Evolutionary conservation across 2,888 invertebrate species (phyloP), one percentile per base, ranked within the genome.

Genomic region (Hesperia comma): DNA sequence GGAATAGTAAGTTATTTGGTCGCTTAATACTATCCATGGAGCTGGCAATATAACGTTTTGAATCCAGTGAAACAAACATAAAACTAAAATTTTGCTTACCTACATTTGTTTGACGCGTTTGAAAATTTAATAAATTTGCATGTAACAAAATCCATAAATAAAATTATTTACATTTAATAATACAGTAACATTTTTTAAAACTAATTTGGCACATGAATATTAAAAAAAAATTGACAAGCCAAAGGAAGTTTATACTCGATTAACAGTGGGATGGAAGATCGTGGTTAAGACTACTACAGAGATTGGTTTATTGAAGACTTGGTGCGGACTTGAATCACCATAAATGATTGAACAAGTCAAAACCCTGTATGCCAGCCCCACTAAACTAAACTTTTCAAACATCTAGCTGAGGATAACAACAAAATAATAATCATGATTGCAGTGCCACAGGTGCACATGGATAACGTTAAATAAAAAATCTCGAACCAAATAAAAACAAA

Each of bases 401-500:
- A 46, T 51, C 61, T 68, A 53, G 56, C 40, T n/a, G 60, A 56
- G 32, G 26, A 17, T 60, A 46, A 62, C 61, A 57, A 66, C 51
- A 57, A 37, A 37, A 68, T 64, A 66, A 67, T 71, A 71, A 56
- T 63, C 40, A 67, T 37, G 40, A 17, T 56, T 40, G 63, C 55
- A 56, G 21, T 17, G 46, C 33, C 15, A 54, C 54, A 54, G 64
- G 54, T 12, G n/a, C 55, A 57, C 51, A 58, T 63, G 67, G 69
- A 64, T 72, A 77, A 77, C 77, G 70, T 72, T 67, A 67, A 74
- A 74, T 75, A 75, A 76, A 76, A 74, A 70, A 70, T 68, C 69
- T 70, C 61, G 61, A 62, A 53, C 41, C 37, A 61, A 55, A 63
- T 66, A 69, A 73, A 74, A 75, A 74, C 73, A 74, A 73, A 72